Evolutionary conservation across 2,113 vertebrate species (phyloP).

Genomic region (Ancistrus triradiatus): DNA sequence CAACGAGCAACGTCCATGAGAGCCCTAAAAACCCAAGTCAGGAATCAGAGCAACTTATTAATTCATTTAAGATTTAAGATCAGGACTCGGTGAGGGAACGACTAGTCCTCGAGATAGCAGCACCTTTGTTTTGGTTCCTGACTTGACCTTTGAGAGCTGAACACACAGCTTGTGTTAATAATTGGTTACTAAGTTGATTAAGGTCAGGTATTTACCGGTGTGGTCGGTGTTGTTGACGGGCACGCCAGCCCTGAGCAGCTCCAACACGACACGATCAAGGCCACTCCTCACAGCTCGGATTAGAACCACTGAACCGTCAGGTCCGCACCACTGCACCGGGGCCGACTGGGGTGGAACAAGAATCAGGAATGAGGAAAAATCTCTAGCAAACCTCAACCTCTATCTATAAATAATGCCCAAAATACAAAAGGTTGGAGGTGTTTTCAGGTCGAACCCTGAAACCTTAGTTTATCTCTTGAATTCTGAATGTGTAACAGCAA

Average conservation of each 20-base stretch:
- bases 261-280: constrained; percentile 79
- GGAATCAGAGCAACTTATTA: background rate
- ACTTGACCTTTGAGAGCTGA: constrained; percentile 7
- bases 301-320: constrained; percentile 76
- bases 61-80: too few relatives aligned
- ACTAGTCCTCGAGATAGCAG: too few relatives aligned
- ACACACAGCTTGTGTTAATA: background rate
- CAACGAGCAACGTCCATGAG: background rate
- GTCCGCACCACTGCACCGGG: constrained; percentile 71
- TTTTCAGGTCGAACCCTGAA: too few relatives aligned
- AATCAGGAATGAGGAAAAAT: too few relatives aligned
- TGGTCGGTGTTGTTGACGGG: constrained; percentile 84
- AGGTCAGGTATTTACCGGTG: constrained; percentile 59
- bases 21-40: constrained; percentile 18
- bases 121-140: background rate
- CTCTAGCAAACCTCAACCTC: too few relatives aligned
- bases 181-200: background rate
- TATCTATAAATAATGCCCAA: too few relatives aligned
- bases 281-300: constrained; percentile 82
- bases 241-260: constrained; percentile 78
- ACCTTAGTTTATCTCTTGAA: too few relatives aligned
- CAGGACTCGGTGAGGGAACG: too few relatives aligned
- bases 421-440: too few relatives aligned
- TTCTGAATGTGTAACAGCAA: too few relatives aligned
- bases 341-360: constrained; percentile 53